Base-by-base conservation (phyloP, 2,797 vertebrate genomes). In the Chrosomus eos region DNA sequence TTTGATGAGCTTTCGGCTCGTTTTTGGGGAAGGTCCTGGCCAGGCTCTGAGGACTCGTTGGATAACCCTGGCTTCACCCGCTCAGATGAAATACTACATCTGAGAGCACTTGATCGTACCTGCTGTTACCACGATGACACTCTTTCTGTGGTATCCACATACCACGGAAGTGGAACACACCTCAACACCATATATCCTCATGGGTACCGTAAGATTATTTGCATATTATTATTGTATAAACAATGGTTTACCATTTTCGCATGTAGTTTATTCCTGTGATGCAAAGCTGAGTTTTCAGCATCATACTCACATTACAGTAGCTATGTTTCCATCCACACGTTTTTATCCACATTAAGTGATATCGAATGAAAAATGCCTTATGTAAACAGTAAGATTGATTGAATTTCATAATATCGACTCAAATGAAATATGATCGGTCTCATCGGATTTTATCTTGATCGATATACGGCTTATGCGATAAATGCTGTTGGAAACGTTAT, bases 1-100 rank as follows among this genome's bases (percentile, higher is more conserved):
- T 97, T 97, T 21, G 97, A 98, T 16, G 97, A 98, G 5, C 93
- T 97, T 86, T 97, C 97, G 0, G 96, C 94, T 0, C 96, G 94
- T 76, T 97, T 96, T 93, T 97, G 96, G 96, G 85, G 93, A 89
- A 93, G 94, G 73, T 96, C 96, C 0, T 93, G 95, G 95, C 93
- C 95, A 5, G 95, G 94, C 6, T 95, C 95, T 1, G 94, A 93
- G 16, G 96, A 95, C 88, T 97, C 97, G 0, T 89, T 97, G 91
- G 96, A 97, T 88, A 97, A 98, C 90, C 96, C 95, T 0, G 96
- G 92, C 45, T 97, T 97, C 88, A 96, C 95, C 62, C 95, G 92
- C 91, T 97, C 97, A 0, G 96, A 97, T 85, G 97, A 97, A 91
- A 87, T 97, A 62, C 94, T 97, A 43, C 96, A 97, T 85, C 89